Evolutionary conservation across 1,140 invertebrate species (phyloP).

Genomic region (Drosophila arawakana): DNA sequence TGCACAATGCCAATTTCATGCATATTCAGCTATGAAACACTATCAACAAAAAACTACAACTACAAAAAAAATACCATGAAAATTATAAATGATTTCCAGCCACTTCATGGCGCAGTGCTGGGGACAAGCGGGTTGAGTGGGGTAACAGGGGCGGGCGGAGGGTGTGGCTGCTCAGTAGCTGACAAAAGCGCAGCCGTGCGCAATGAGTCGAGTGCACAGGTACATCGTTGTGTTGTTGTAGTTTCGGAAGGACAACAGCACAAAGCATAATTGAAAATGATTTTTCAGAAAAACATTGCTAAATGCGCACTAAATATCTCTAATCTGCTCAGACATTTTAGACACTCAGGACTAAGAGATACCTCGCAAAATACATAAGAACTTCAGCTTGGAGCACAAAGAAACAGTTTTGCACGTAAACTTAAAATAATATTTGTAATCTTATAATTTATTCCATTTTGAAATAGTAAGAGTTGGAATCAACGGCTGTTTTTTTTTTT

Average conservation of each 20-base stretch:
- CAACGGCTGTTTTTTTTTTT: too few species aligned
- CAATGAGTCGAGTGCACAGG: slow-evolving; percentile 76
- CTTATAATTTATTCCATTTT: too few species aligned
- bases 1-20: slow-evolving; percentile 56
- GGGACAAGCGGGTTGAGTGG: too few species aligned
- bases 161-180: slow-evolving; percentile 22
- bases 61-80: slow-evolving; percentile 10
- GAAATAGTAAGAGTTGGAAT: too few species aligned
- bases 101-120: slow-evolving; percentile 24
- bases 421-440: too few species aligned
- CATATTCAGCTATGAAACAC: slow-evolving; percentile 56
- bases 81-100: slow-evolving; percentile 68
- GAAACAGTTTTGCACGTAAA: too few species aligned
- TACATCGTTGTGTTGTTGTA: slow-evolving; percentile 60
- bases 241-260: slow-evolving; percentile 28
- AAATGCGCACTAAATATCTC: slow-evolving; percentile 55
- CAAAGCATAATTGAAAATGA: slow-evolving; percentile 71
- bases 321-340: background rate
- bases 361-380: slow-evolving; percentile 1
- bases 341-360: background rate
- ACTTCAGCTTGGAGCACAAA: background rate
- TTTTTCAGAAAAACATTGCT: slow-evolving; percentile 48
- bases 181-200: slow-evolving; percentile 76
- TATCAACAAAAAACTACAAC: slow-evolving; percentile 9
- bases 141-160: background rate